Conservation (phyloP, 1,140 invertebrate genomes). For the Cyclina sinensis region DNA sequence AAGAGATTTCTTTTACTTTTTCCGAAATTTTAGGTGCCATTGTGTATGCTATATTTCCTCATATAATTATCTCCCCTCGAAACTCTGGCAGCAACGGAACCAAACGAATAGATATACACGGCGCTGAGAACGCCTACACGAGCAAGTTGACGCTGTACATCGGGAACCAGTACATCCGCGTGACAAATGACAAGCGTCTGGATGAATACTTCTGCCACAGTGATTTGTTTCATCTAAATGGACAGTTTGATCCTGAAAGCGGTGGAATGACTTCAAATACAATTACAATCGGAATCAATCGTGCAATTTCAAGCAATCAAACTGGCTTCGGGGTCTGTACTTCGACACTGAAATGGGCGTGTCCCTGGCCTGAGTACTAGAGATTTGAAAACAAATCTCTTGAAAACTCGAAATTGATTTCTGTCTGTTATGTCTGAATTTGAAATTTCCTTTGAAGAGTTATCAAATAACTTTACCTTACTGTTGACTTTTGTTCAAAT, state of each 20-base stretch:
- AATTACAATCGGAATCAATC: conserved; percentile 15
- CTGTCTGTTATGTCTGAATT: no score
- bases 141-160: not conserved
- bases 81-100: not conserved
- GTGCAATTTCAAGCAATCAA: not conserved
- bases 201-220: conserved; percentile 1
- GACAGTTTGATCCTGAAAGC: not conserved
- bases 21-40: no score
- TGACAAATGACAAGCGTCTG: not conserved
- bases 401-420: no score
- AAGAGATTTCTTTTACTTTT: no score
- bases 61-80: not conserved
- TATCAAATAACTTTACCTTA: no score
- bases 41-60: not conserved
- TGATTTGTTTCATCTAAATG: not conserved
- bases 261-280: not conserved
- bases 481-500: no score
- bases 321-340: not conserved
- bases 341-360: not conserved
- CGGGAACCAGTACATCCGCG: not conserved
- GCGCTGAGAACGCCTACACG: no score
- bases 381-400: not conserved
- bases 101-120: not conserved
- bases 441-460: no score
- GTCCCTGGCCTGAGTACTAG: not conserved